phyloP scores from a whole-genome alignment of 2,888 invertebrate species.

The Diaphora mendica region DNA sequence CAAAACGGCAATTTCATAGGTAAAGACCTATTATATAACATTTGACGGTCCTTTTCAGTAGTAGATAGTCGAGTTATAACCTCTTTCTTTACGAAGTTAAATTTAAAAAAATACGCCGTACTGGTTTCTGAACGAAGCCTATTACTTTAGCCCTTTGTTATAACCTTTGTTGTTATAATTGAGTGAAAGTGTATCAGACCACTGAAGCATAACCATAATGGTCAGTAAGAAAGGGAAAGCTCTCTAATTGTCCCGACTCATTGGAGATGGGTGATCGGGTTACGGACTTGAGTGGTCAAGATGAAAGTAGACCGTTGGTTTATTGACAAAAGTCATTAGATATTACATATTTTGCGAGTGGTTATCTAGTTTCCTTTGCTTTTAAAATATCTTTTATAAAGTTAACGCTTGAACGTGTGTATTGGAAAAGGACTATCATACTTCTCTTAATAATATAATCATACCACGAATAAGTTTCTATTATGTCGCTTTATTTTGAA shows the following conservation, averaged over 20 bases:
- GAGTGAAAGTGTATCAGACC: slow-evolving; percentile 55
- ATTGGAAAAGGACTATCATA: too few relatives aligned
- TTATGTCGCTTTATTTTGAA: too few relatives aligned
- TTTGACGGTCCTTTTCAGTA: too few relatives aligned
- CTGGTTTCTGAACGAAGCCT: neutral
- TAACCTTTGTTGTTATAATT: slow-evolving; percentile 19
- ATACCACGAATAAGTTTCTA: too few relatives aligned
- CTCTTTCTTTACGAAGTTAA: neutral
- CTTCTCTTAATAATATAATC: too few relatives aligned
- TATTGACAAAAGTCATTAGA: neutral
- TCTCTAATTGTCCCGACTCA: slow-evolving; percentile 35
- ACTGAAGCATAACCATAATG: slow-evolving; percentile 34
- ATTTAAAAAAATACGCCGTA: neutral
- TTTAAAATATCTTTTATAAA: too few relatives aligned
- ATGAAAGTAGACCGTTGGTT: slow-evolving; percentile 6
- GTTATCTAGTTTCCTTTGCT: too few relatives aligned
- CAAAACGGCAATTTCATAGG: too few relatives aligned
- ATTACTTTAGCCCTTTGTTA: slow-evolving; percentile 8
- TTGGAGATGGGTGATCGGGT: slow-evolving; percentile 34
- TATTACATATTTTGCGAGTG: too few relatives aligned
- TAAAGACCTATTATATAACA: too few relatives aligned
- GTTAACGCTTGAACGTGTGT: too few relatives aligned
- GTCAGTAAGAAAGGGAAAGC: slow-evolving; percentile 51
- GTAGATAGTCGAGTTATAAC: neutral
- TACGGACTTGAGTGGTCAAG: slow-evolving; percentile 26